A percentile compares a stretch with the other conserved stretches of the same genome.
These are phyloP conservation scores for Chironomus tepperi DNA, from an alignment of 1,140 invertebrate genomes.

Conservation along the genomic window DNA sequence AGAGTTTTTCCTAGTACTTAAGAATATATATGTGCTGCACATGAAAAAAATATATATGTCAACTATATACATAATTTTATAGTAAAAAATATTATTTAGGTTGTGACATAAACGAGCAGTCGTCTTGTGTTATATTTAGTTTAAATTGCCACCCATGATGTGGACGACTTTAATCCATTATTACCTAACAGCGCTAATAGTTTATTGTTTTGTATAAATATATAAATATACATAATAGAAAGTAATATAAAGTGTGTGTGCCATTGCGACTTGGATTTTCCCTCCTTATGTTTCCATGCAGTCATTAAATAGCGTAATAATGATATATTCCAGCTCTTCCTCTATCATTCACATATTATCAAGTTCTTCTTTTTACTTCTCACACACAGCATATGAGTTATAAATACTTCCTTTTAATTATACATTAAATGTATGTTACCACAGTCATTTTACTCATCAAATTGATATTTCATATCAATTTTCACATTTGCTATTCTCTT, in stretches of 20 bases:
- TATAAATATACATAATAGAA: neutral
- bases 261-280: constrained; percentile 3
- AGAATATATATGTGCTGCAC: neutral
- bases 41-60: neutral
- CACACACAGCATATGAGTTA: neutral
- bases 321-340: neutral
- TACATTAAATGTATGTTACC: constrained; percentile 22
- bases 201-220: neutral
- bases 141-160: neutral
- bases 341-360: neutral
- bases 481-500: neutral
- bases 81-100: too few species aligned
- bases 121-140: too few species aligned
- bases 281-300: neutral
- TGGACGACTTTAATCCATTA: neutral
- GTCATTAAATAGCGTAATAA: neutral
- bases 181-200: neutral
- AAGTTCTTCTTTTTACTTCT: too few species aligned
- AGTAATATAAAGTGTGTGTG: constrained; percentile 2
- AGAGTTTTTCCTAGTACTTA: neutral
- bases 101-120: too few species aligned
- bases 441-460: neutral
- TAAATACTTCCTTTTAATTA: constrained; percentile 3
- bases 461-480: constrained; percentile 18
- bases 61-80: too few species aligned